Evolutionary conservation across 1,140 invertebrate species (phyloP).

Genomic region (Pseudomyrmex sp.): DNA sequence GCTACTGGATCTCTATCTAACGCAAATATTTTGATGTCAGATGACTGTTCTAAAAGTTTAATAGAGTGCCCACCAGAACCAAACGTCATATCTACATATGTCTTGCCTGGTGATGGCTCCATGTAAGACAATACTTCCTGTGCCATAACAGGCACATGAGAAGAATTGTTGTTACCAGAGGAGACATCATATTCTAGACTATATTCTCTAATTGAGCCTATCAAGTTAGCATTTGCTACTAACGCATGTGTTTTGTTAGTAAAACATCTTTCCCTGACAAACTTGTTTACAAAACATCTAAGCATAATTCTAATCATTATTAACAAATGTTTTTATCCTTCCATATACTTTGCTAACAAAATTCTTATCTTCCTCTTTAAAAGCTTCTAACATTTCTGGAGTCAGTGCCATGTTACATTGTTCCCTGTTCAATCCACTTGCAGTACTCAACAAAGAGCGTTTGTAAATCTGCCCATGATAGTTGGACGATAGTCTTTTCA

Average conservation of each 20-base stretch:
- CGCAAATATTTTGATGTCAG: conserved; percentile 89
- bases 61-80: conserved; percentile 95
- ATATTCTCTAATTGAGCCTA: not conserved
- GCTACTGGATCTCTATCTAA: conserved; percentile 95
- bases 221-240: not conserved
- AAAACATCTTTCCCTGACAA: conserved; percentile 6
- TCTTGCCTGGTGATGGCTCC: conserved; percentile 87
- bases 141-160: conserved; percentile 90
- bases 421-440: conserved; percentile 89
- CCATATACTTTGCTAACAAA: conserved; percentile 35
- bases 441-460: conserved; percentile 86
- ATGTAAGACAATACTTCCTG: conserved; percentile 90
- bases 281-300: not conserved
- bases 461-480: conserved; percentile 89
- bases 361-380: conserved; percentile 86
- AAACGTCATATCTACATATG: conserved; percentile 96
- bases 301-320: conserved; percentile 20
- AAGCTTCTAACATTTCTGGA: conserved; percentile 88
- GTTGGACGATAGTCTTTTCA: conserved; percentile 90
- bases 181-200: conserved; percentile 6
- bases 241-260: not conserved
- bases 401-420: conserved; percentile 90
- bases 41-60: conserved; percentile 86
- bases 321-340: conserved; percentile 12
- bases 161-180: conserved; percentile 36